Evolutionary conservation across 2,888 invertebrate species (phyloP).

Genomic region (Augochlorella aurata): DNA sequence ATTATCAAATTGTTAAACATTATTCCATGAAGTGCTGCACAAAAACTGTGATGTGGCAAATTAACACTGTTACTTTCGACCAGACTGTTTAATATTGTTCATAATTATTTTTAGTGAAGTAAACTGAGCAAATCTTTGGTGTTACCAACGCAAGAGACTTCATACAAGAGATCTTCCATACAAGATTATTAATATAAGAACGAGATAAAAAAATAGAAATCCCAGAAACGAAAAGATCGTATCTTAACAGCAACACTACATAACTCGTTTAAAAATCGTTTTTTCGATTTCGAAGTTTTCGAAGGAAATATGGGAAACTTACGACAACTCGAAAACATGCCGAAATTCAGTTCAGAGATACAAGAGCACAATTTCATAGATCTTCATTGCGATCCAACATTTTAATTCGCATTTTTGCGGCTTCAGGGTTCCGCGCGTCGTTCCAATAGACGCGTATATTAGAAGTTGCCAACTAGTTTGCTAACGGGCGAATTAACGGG

Average conservation of each 20-base stretch:
- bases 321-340: too few relatives aligned
- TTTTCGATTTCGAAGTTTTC: not conserved
- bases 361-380: not conserved
- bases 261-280: too few relatives aligned
- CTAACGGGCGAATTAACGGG: slow-evolving; percentile 7
- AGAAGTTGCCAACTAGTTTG: not conserved
- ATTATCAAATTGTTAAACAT: too few relatives aligned
- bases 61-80: too few relatives aligned
- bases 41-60: too few relatives aligned
- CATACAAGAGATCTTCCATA: too few relatives aligned
- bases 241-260: too few relatives aligned
- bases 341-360: not conserved
- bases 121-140: not conserved
- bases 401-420: not conserved
- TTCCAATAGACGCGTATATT: not conserved
- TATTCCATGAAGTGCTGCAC: too few relatives aligned
- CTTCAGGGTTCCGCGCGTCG: not conserved
- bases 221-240: too few relatives aligned
- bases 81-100: not conserved
- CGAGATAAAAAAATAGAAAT: too few relatives aligned
- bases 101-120: not conserved
- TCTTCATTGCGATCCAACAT: not conserved
- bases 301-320: not conserved
- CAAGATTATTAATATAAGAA: too few relatives aligned
- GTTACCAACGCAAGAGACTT: not conserved